Base-by-base conservation (phyloP, 2,888 invertebrate genomes). In the Malthinus seriepunctatus region DNA sequence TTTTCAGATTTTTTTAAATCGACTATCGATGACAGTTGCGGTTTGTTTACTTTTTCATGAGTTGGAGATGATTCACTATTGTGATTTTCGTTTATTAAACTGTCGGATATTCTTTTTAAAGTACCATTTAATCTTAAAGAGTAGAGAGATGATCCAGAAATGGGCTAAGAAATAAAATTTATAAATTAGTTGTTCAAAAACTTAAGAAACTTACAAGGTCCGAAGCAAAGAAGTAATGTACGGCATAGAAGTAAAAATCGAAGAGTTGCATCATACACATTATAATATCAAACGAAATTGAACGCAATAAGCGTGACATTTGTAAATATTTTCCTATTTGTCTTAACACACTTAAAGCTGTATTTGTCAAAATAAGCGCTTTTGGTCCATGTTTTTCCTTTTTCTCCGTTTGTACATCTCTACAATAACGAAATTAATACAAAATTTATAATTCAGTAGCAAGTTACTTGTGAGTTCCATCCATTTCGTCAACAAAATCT, bases 251-350 rank as follows among this genome's bases (percentile, higher is more conserved):
- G 77, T 97, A 97, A 75, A 93, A 94, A 72, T 97, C 97, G 77
- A 95, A 93, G 12, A 97, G 82, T 71, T 97, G 95, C 65, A 92
- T 89, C 88, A 97, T 91, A 58, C 91, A 88, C 73, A 88, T 84
- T n/a, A 95, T 88, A 2, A 97, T 94, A 78, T 95, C 93, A 69
- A 91, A 86, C 0, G 96, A 91, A 63, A 97, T 95, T 33, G 95
- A 91, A 53, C 93, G 89, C 37, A 97, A 78, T 57, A 96, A 84
- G 68, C 90, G 84, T 74, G 95, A 93, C 86, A 97, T 95, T 78
- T 97, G 95, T 51, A 97, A 83, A 76, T 97, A 97, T 68, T 92
- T 89, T 9, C 93, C 96, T 76, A 91, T 91, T 59, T 95, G 90
- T 65, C 97, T 82, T 14, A 97, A 78, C 0, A 97, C 91, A 55